These are phyloP conservation scores for Triops cancriformis DNA, from an alignment of 1,140 invertebrate genomes.

Conservation along the genomic window DNA sequence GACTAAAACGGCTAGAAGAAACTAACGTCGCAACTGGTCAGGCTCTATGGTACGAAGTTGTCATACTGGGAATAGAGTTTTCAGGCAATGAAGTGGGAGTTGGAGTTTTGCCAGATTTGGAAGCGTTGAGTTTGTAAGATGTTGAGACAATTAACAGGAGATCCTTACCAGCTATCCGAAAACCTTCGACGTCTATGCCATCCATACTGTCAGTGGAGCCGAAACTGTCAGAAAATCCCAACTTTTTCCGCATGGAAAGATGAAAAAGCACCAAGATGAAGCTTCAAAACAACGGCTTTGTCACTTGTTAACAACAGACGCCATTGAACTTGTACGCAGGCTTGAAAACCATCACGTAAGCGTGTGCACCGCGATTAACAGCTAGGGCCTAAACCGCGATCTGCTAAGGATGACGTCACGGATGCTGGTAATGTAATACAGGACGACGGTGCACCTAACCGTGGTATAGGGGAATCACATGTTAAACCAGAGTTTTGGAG, in stretches of 20 bases:
- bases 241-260: background rate
- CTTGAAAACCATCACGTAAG: background rate
- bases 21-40: too few relatives aligned
- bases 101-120: background rate
- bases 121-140: background rate
- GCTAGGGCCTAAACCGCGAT: background rate
- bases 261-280: background rate
- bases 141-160: background rate
- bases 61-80: too few relatives aligned
- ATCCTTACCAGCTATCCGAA: background rate
- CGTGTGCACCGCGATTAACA: background rate
- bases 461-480: too few relatives aligned
- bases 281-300: slow-evolving; percentile 7
- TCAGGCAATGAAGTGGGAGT: background rate
- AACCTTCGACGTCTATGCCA: slow-evolving; percentile 2
- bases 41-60: too few relatives aligned
- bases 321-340: background rate
- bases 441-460: too few relatives aligned
- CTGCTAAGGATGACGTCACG: background rate
- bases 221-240: slow-evolving; percentile 2
- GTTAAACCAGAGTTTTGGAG: too few relatives aligned
- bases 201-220: background rate
- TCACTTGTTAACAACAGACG: background rate
- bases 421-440: too few relatives aligned
- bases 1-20: too few relatives aligned